A percentile compares a stretch with the other conserved stretches of the same genome.
Conservation (phyloP, 1,140 invertebrate genomes). For the Lepidotrigona ventralis region DNA sequence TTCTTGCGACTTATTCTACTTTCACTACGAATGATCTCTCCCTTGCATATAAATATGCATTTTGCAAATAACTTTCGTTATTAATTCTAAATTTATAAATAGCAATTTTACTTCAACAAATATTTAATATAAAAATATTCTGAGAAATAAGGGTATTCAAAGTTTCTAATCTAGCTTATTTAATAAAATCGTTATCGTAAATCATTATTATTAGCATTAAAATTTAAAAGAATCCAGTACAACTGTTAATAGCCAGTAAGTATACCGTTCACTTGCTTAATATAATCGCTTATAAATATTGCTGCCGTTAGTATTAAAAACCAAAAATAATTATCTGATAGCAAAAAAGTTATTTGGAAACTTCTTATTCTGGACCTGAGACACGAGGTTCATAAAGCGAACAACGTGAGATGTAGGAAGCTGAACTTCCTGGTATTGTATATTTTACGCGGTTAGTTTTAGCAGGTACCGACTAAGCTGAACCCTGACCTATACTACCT, state of each 20-base stretch:
- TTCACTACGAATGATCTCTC: not conserved
- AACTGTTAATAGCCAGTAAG: not conserved
- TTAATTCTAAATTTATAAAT: not conserved
- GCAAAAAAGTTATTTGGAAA: not conserved
- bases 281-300: not conserved
- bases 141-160: not conserved
- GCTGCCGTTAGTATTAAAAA: not conserved
- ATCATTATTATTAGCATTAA: not conserved
- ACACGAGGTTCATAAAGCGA: not conserved
- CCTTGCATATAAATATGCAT: not conserved
- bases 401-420: not conserved
- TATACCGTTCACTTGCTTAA: too few relatives aligned
- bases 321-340: not conserved
- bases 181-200: not conserved
- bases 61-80: not conserved
- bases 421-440: slow-evolving; percentile 41
- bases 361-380: not conserved
- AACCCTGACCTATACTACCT: slow-evolving; percentile 52
- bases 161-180: not conserved
- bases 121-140: not conserved
- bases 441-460: slow-evolving; percentile 58
- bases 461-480: slow-evolving; percentile 46
- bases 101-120: not conserved
- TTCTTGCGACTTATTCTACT: not conserved
- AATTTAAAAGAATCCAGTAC: not conserved